A percentile compares a stretch with the other conserved stretches of the same genome.
Evolutionary conservation across 2,888 invertebrate genomes (phyloP).

Genomic region (Parochlus steinenii): DNA sequence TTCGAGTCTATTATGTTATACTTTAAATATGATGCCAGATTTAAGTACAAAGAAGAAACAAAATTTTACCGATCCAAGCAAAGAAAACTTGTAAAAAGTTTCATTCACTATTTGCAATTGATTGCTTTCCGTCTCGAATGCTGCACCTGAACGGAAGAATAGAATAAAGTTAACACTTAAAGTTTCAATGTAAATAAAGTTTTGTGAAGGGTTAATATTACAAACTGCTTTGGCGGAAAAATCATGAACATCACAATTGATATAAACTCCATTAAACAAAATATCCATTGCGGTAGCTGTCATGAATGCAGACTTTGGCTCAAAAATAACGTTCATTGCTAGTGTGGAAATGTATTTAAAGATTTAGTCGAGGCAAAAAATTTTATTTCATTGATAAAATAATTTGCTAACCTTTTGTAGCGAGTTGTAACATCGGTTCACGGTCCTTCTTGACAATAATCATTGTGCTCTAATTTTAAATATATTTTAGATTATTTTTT

Average conservation of each 20-base stretch:
- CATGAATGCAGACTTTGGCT: constrained; percentile 42
- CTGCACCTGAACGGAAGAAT: no score
- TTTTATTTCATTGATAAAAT: no score
- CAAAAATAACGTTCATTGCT: constrained; percentile 54
- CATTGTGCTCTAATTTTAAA: constrained; percentile 19
- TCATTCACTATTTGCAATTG: constrained; percentile 40
- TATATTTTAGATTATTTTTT: background rate
- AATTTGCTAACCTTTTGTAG: no score
- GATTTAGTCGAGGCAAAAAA: no score
- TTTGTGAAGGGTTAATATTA: no score
- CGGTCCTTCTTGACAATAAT: constrained; percentile 41
- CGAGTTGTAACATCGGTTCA: constrained; percentile 48
- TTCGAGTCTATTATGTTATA: no score
- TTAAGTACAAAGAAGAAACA: constrained; percentile 8
- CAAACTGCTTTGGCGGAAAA: constrained; percentile 64
- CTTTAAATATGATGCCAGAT: no score
- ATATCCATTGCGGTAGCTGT: constrained; percentile 50
- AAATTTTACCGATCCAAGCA: constrained; percentile 49
- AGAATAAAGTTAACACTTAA: no score
- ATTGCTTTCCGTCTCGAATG: constrained; percentile 45
- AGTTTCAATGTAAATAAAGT: no score
- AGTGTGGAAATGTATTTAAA: no score
- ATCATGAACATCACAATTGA: constrained; percentile 58
- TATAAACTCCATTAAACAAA: constrained; percentile 51
- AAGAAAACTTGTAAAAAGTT: constrained; percentile 49